Base-by-base conservation (phyloP, 2,797 vertebrate species). In the Myoxocephalus aenaeus region DNA sequence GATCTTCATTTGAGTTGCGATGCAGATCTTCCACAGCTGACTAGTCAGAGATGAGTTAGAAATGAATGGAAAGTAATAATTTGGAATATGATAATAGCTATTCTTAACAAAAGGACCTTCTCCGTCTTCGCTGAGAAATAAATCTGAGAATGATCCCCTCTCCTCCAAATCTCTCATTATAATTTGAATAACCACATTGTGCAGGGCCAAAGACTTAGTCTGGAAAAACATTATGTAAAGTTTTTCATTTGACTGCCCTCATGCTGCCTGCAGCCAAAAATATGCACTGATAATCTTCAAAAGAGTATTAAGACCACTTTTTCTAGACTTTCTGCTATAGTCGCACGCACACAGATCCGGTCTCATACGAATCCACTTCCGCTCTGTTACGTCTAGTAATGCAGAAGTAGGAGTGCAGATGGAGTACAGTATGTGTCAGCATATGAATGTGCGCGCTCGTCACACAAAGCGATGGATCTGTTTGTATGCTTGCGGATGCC, bases 391-490 rank as follows among this genome's bases (percentile, higher is more conserved):
- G 74, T 67, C 3, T 5, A 53, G 57, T 54, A 29, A 71, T 78
- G 72, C 48, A 56, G 58, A 65, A 36, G 42, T 59, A 66, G 67
- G 14, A 4, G 27, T 80, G 75, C 77, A 87, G 81, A 82, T 65
- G 65, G 67, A 50, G 67, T 59, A 48, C 61, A 78, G 64, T 69
- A 71, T 62, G 70, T 81, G 81, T 68, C 64, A n/a, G 51, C 58
- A 25, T 76, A 22, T 81, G 66, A 76, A 82, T 80, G 67, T 65
- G 59, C 71, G 62, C 20, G 42, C 64, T 67, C 15, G n/a, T 67
- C 68, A 71, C 72, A 85, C 40, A 85, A 79, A 86, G 80, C 1
- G 17, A 75, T 48, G 42, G 64, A 66, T 89, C 69, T 69, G 57
- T 85, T 67, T 22, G 5, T 80, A 61, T 48, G 48, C 59, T 56